Base-by-base conservation (phyloP, 2,888 invertebrate genomes). In the Aleiodes leptofemur region DNA sequence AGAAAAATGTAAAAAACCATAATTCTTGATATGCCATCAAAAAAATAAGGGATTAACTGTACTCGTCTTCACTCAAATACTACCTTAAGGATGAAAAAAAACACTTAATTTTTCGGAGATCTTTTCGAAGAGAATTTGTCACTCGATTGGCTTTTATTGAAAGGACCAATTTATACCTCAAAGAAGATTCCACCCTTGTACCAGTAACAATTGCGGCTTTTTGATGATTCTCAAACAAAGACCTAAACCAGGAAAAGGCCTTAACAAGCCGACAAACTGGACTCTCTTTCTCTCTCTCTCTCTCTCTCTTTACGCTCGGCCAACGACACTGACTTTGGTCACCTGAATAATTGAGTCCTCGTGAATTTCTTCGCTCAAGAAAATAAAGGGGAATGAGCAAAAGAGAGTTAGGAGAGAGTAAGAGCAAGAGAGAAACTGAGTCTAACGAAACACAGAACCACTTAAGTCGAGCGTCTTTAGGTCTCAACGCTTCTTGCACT, bases 381-480 rank as follows among this genome's bases (percentile, higher is more conserved):
- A 76, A 78, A 76, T 77, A 70, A 56, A 43, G 34, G 51, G 38
- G n/a, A 29, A 23, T 23, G 23, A 23, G 23, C 23, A 23, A 23
- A 23, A 23, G 23, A 23, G 23, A 23, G 23, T 23, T 23, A 23
- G 1, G 51, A 61, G 38, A n/a, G 11, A 50, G 34, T n/a, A n/a
- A n/a, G n/a, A n/a, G n/a, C n/a, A n/a, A n/a, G n/a, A n/a, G 11
- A 50, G 34, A 14, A 16, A 31, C n/a, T 8, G 13, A 29, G 34
- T 31, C 29, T 64, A 80, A 77, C 79, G 79, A 77, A 77, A 76
- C 75, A 78, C 75, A 78, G 73, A 78, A 77, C 76, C 81, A 82
- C 81, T 85, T 85, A 84, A 84, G 83, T 83, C 81, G 84, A 84
- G 85, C 85, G 85, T 84, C 84, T 86, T 85, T 84, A 83, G 80